phyloP scores from a whole-genome alignment of 2,888 invertebrate species.

The Drosophila antonietae region DNA sequence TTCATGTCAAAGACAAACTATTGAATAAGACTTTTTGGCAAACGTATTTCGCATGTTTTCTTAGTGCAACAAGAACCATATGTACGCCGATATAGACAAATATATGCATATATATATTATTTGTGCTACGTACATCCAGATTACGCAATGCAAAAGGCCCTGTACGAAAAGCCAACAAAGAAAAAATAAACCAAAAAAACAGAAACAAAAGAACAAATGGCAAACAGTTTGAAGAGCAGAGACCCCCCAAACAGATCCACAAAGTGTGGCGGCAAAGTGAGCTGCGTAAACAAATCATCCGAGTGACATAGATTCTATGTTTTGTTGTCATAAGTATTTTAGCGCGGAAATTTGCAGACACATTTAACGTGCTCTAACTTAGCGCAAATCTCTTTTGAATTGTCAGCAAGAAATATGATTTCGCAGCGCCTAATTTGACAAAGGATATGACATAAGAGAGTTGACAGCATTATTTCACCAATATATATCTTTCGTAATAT shows the following conservation, averaged over 20 bases:
- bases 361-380: constrained; percentile 24
- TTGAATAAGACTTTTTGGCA: constrained; percentile 79
- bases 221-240: constrained; percentile 27
- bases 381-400: constrained; percentile 39
- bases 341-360: constrained; percentile 30
- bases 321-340: constrained; percentile 73
- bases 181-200: not conserved
- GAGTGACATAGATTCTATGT: constrained; percentile 74
- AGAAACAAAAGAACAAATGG: constrained; percentile 20
- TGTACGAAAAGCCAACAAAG: constrained; percentile 26
- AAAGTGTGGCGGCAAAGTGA: constrained; percentile 61
- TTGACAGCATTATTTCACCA: constrained; percentile 64
- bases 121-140: constrained; percentile 33
- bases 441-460: constrained; percentile 64
- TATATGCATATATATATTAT: constrained; percentile 20
- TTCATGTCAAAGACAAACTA: constrained; percentile 80
- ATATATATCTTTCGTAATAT: not conserved
- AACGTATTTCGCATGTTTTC: constrained; percentile 59
- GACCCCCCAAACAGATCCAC: constrained; percentile 24
- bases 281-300: constrained; percentile 75
- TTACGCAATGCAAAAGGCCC: constrained; percentile 65
- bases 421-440: constrained; percentile 69
- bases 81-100: constrained; percentile 4
- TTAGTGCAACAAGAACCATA: constrained; percentile 33
- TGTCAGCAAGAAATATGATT: constrained; percentile 46